Base-by-base conservation (phyloP, 2,113 vertebrate species). In the Xyliphius kryptos region DNA sequence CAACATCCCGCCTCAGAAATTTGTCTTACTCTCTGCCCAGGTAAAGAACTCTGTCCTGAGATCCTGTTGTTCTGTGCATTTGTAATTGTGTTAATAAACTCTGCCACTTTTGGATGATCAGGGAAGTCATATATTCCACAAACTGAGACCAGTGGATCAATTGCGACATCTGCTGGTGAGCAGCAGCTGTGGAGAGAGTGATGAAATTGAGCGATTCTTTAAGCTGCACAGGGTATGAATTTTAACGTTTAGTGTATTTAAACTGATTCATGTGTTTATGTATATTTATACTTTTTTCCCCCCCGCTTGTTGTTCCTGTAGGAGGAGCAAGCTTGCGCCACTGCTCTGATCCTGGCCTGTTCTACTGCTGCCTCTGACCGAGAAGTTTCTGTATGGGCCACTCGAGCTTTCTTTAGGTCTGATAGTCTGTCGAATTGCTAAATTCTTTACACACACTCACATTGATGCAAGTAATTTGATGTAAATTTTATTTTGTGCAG, bases 111-210 rank as follows among this genome's bases (percentile, higher is more conserved):
- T 69, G 1, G 13, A 2, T 15, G 53, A 50, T 1, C 16, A 99
- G 95, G 96, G 96, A 41, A 97, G 95, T 74, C 89, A 96, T 67
- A 93, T 97, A 77, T 98, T 99, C 78, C 90, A 97, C 73, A 97
- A 98, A 71, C 86, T 99, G 58, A 87, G 95, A 59, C 96, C 95
- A 1, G 94, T 98, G 0, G 95, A 99, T 75, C 96, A 99, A 69
- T 81, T 99, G 41, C 89, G 94, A 36, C 90, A 97, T 80, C 88
- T 98, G 26, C 87, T 98, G 70, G 92, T 99, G 50, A 93, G 89
- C 84, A 92, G 91, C n/a, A 77, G 82, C 9, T 90, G 95, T 72
- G 92, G 93, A 22, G 94, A 97, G 75, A 93, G 92, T 73, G 95
- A 99, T 74, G 95, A 99, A 16, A 89, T 97, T 10, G 93, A 97